Percentiles rank a stretch among this genome's conserved stretches.
phyloP scores from a whole-genome alignment of 2,797 vertebrate species.

The Xiphophorus birchmanni region DNA sequence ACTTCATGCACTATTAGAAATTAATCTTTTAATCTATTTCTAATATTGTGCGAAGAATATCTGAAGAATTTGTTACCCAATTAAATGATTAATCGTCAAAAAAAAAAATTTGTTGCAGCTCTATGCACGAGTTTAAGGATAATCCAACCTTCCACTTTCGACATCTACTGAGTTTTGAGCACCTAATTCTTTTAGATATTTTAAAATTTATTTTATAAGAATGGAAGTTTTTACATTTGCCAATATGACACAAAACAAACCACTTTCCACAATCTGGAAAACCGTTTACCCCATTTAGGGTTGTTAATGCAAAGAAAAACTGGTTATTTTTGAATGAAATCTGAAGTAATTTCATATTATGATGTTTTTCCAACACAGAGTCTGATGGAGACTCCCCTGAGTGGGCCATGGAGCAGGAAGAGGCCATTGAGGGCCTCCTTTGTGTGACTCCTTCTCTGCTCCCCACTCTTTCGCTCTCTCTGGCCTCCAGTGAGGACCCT shows the following conservation, averaged over 20 bases:
- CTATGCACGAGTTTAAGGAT: too few species aligned
- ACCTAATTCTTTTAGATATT: background rate
- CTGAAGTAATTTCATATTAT: background rate
- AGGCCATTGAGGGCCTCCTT: constrained; percentile 85
- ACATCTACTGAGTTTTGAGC: background rate
- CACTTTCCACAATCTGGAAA: background rate
- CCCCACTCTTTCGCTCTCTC: constrained; percentile 84
- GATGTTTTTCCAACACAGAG: constrained; percentile 74
- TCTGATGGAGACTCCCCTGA: constrained; percentile 84
- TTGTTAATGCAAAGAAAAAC: background rate
- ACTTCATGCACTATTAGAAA: too few species aligned
- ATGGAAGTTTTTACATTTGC: background rate
- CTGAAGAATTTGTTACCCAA: too few species aligned
- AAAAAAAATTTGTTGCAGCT: too few species aligned
- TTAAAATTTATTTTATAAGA: background rate
- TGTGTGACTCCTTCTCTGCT: constrained; percentile 85
- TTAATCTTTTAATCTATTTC: too few species aligned
- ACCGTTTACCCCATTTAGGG: background rate
- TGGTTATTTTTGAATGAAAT: background rate
- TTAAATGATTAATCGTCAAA: too few species aligned
- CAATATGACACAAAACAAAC: background rate
- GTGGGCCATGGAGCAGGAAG: constrained; percentile 88
- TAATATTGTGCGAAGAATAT: too few species aligned
- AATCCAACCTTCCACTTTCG: too few species aligned
- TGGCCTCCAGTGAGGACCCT: constrained; percentile 45